These are phyloP conservation scores for Acyrthosiphon pisum DNA, from an alignment of 1,140 invertebrate species.

Conservation along the genomic window DNA sequence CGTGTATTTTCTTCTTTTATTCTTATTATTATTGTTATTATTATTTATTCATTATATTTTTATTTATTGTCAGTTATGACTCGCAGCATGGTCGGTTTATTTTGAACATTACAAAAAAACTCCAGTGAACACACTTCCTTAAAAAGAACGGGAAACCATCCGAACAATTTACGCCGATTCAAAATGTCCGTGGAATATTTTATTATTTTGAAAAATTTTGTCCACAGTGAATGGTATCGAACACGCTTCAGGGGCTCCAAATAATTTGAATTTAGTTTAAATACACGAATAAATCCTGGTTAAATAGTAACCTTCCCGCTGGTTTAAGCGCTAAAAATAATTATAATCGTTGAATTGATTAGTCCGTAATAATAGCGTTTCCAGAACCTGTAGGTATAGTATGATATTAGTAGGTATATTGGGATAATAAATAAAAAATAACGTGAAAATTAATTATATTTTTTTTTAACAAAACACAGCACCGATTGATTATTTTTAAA, in stretches of 20 bases:
- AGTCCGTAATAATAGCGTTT: background rate
- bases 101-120: background rate
- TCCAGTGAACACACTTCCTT: background rate
- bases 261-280: conserved; percentile 1
- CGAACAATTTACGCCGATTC: background rate
- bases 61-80: conserved; percentile 26
- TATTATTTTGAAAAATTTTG: background rate
- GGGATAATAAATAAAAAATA: conserved; percentile 4
- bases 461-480: background rate
- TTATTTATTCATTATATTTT: conserved; percentile 9
- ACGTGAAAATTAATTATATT: background rate
- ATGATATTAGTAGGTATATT: background rate
- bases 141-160: background rate
- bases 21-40: conserved; percentile 2
- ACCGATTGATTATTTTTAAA: background rate
- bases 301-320: background rate
- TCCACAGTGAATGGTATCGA: background rate
- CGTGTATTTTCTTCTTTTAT: conserved; percentile 3
- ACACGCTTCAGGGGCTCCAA: background rate
- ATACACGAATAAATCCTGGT: background rate
- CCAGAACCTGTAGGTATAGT: background rate
- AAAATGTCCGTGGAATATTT: background rate
- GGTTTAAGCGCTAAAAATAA: background rate
- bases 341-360: background rate
- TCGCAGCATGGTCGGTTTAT: conserved; percentile 16